Evolutionary conservation across 2,113 vertebrate genomes (phyloP).

Genomic region (Notiomystis cincta): DNA sequence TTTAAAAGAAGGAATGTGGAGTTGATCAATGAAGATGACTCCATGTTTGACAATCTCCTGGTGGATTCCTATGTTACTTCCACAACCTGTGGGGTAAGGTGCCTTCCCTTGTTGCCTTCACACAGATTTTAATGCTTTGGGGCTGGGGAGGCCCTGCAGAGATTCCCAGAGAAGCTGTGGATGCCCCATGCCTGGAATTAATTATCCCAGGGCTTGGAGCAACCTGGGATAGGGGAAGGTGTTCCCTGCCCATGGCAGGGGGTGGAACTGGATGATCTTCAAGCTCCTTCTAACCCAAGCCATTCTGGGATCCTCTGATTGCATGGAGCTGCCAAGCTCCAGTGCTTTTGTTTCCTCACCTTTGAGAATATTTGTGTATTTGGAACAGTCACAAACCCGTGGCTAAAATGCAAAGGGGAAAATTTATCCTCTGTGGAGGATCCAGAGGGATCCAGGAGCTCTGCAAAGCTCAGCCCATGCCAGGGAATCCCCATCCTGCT

Average conservation of each 20-base stretch:
- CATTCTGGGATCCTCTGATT: not conserved
- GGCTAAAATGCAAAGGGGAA: not conserved
- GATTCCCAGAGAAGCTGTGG: not conserved
- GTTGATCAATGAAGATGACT: slow-evolving; percentile 86
- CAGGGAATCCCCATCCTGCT: not conserved
- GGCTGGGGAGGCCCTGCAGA: no score
- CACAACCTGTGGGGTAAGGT: slow-evolving; percentile 80
- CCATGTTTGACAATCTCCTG: slow-evolving; percentile 89
- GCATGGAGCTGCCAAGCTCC: not conserved
- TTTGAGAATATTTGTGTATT: not conserved
- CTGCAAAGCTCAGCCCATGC: not conserved
- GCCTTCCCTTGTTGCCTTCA: not conserved
- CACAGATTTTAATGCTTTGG: fast-evolving
- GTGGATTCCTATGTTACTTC: slow-evolving; percentile 88
- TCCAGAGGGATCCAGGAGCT: not conserved
- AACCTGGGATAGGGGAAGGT: fast-evolving
- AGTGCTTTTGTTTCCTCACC: not conserved
- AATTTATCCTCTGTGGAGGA: not conserved
- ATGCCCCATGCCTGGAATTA: not conserved
- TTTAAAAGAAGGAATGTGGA: slow-evolving; percentile 98
- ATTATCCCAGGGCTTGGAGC: not conserved
- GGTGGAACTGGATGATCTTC: not conserved
- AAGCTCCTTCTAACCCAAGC: not conserved
- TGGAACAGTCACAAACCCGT: not conserved
- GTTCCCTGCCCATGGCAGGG: not conserved